Base-by-base conservation (phyloP, 92 coral and sea anemone genomes). In the Meandrina meandrites region DNA sequence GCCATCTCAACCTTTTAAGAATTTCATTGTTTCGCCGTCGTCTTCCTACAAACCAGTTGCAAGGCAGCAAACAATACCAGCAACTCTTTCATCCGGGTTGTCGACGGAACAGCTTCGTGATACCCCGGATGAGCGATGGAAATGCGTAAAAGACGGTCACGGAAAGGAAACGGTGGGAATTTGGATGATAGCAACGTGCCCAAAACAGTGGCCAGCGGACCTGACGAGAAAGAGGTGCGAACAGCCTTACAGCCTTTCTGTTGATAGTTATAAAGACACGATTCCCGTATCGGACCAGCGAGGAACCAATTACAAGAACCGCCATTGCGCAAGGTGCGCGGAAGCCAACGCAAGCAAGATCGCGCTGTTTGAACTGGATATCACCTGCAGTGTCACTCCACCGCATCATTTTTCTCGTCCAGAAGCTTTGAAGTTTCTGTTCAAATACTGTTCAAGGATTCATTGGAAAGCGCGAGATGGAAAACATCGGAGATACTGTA, bases 281-380 rank as follows among this genome's bases (percentile, higher is more conserved):
- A 84, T 87, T 17, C 95, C 95, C 12, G 84, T 86, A 18, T 79
- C 87, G 28, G 80, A 88, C 56, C 72, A 89, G 74, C 42, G 86
- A 58, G 80, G 81, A 21, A 87, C 6, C 74, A 92, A 87, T 36
- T 92, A 82, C 85, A 81, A 85, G 54, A 92, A 92, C 60, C 76
- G 78, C 50, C 86, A 80, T 81, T 92, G 93, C 68, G 92, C 95
- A 7, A 73, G n/a, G 57, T 92, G 95, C 66, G 86, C 88, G 51
- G 13, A 37, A 12, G 58, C 12, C 7, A 75, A 40, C 6, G 79
- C 57, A 48, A 56, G 51, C 31, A 79, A 62, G 8, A 10, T 45
- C 3, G 42, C 22, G 30, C 60, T 68, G 22, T n/a, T 70, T 22
- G 87, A 81, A 71, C 79, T 89, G 87, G 64, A 86, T 18, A 15